Conservation (phyloP, 2,113 vertebrate genomes). For the Ochotona princeps region DNA sequence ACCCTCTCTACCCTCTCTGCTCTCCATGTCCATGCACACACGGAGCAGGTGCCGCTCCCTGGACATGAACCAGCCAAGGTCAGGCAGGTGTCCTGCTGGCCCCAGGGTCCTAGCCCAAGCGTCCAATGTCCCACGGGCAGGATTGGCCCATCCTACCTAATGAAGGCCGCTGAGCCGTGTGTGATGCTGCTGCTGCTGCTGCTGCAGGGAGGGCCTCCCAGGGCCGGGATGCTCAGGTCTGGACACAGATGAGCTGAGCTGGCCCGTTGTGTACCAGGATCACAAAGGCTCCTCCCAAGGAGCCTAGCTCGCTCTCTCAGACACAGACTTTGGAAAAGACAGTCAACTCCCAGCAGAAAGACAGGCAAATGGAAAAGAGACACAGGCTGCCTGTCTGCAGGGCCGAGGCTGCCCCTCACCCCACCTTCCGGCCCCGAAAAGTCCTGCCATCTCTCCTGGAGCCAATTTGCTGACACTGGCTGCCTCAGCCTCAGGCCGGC, state of each 20-base stretch:
- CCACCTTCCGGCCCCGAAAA: not conserved
- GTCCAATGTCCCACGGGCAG: not conserved
- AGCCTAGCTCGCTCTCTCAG: not conserved
- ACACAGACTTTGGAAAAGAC: not conserved
- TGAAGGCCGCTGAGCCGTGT: not conserved
- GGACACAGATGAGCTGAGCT: not conserved
- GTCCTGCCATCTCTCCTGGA: not conserved
- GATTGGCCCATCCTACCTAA: not conserved
- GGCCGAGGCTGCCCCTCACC: not conserved
- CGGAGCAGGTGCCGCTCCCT: not conserved
- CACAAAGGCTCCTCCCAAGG: not conserved
- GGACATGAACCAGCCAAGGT: not conserved
- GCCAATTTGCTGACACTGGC: conserved; percentile 44
- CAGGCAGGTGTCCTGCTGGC: not conserved
- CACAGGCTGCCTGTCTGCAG: not conserved
- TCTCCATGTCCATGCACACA: not conserved
- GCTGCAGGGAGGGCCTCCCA: no score
- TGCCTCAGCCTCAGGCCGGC: not conserved
- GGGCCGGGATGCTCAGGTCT: not conserved
- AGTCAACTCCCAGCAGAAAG: not conserved
- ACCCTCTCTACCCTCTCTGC: not conserved
- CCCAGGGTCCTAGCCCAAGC: not conserved
- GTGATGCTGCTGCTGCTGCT: not conserved
- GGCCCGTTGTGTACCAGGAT: not conserved
- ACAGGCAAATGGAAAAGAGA: not conserved